Evolutionary conservation across 2,113 vertebrate species (phyloP).

Genomic region (Tichodroma muraria): DNA sequence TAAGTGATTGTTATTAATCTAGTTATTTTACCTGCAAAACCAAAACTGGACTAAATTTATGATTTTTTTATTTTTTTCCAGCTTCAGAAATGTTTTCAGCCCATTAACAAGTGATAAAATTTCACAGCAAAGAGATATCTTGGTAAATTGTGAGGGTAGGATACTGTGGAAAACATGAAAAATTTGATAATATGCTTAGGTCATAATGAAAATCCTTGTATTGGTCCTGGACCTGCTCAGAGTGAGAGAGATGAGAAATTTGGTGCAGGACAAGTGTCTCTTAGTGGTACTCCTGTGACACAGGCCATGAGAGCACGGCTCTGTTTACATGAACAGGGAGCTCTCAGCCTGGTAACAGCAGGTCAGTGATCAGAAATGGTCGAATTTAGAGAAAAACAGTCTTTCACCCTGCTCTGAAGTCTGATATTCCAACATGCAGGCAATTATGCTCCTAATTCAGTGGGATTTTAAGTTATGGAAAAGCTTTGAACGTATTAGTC

Average conservation of each 20-base stretch:
- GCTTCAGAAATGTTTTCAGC: neutral
- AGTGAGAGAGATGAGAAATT: neutral
- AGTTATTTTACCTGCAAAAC: neutral
- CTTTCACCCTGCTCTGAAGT: neutral
- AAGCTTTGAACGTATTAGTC: neutral
- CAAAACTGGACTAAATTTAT: neutral
- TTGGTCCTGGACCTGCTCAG: neutral
- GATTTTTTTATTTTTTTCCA: neutral
- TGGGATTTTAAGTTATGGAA: neutral
- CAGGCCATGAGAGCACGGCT: rapidly evolving
- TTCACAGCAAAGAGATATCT: neutral
- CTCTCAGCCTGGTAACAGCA: rapidly evolving
- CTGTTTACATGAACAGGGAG: rapidly evolving
- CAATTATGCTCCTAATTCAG: neutral
- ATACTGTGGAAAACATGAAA: neutral
- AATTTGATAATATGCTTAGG: neutral
- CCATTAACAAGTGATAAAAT: neutral
- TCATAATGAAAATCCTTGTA: neutral
- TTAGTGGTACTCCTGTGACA: neutral
- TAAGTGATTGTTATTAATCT: neutral
- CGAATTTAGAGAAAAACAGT: neutral
- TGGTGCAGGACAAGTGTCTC: neutral
- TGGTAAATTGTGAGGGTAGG: neutral
- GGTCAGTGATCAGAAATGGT: neutral
- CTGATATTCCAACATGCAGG: neutral